Evolutionary conservation across 2,888 invertebrate genomes (phyloP).

Genomic region (Aethes cnicana): DNA sequence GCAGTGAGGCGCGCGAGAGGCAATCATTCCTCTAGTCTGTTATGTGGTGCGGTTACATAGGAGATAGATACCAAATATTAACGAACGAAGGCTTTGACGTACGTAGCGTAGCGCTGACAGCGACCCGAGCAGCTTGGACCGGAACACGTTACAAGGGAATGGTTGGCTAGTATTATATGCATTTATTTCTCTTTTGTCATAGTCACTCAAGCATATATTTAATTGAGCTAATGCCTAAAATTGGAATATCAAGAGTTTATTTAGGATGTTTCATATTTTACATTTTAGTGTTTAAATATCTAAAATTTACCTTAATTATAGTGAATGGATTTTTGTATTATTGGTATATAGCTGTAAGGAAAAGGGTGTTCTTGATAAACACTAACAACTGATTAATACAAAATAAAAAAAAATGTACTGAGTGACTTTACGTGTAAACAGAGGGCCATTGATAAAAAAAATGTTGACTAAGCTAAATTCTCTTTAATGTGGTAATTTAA

Average conservation of each 20-base stretch:
- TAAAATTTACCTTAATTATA: slow-evolving; percentile 83
- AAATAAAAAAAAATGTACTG: slow-evolving; percentile 79
- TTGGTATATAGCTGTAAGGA: slow-evolving; percentile 81
- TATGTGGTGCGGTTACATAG: slow-evolving; percentile 78
- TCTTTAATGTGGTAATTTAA: slow-evolving; percentile 77
- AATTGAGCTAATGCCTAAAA: slow-evolving; percentile 82
- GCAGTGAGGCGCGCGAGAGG: slow-evolving; percentile 66
- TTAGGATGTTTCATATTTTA: slow-evolving; percentile 82
- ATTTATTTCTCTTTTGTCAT: slow-evolving; percentile 80
- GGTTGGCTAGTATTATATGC: slow-evolving; percentile 80
- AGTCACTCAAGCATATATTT: slow-evolving; percentile 81
- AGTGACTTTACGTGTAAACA: slow-evolving; percentile 82
- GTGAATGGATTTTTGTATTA: slow-evolving; percentile 82
- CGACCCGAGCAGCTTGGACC: slow-evolving; percentile 77
- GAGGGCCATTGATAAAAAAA: slow-evolving; percentile 80
- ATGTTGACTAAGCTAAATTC: slow-evolving; percentile 81
- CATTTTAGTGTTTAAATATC: slow-evolving; percentile 82
- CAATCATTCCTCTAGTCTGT: slow-evolving; percentile 81
- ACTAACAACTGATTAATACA: slow-evolving; percentile 79
- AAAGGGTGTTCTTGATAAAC: slow-evolving; percentile 79
- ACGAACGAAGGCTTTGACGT: slow-evolving; percentile 73
- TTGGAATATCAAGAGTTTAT: slow-evolving; percentile 83
- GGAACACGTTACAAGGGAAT: slow-evolving; percentile 64
- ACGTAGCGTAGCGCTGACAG: slow-evolving; percentile 63
- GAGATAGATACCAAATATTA: slow-evolving; percentile 73